These are phyloP conservation scores for Diachasma alloeum DNA, from an alignment of 1,140 invertebrate species.

Conservation along the genomic window DNA sequence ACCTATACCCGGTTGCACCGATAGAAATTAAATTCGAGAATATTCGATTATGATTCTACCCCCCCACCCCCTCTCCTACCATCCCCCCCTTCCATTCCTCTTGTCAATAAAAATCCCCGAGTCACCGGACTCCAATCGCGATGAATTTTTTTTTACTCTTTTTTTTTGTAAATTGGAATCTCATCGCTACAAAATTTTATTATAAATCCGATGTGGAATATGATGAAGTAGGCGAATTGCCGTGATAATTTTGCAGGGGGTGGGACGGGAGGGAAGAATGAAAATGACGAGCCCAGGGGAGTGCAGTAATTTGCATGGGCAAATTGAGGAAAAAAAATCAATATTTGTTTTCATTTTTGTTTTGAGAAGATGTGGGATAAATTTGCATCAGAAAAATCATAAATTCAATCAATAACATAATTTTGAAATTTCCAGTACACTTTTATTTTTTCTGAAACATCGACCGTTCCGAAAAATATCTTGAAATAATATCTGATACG, in stretches of 20 bases:
- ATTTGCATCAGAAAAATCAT: no score
- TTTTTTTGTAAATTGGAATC: conserved; percentile 22
- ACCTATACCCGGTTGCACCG: conserved; percentile 54
- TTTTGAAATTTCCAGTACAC: not conserved
- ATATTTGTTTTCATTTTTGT: not conserved
- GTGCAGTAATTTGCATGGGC: not conserved
- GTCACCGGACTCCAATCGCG: conserved; percentile 19
- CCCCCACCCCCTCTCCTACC: conserved; percentile 34
- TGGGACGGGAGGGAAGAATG: not conserved
- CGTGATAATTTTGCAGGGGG: conserved; percentile 17
- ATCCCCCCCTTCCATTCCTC: not conserved
- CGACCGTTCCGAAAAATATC: not conserved
- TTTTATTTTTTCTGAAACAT: not conserved
- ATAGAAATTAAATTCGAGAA: conserved; percentile 66
- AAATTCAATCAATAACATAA: no score
- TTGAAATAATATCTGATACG: conserved; percentile 8
- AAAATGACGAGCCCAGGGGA: not conserved
- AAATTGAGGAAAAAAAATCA: not conserved
- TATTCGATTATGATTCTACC: conserved; percentile 61
- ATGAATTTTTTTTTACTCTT: conserved; percentile 27
- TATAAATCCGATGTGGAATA: conserved; percentile 26
- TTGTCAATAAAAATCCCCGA: conserved; percentile 29
- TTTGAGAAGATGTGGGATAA: no score
- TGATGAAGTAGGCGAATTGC: conserved; percentile 25
- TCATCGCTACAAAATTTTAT: conserved; percentile 32